Percentiles rank a stretch among this genome's conserved stretches.
phyloP scores from a whole-genome alignment of 2,113 vertebrate species.

The Scortum barcoo region DNA sequence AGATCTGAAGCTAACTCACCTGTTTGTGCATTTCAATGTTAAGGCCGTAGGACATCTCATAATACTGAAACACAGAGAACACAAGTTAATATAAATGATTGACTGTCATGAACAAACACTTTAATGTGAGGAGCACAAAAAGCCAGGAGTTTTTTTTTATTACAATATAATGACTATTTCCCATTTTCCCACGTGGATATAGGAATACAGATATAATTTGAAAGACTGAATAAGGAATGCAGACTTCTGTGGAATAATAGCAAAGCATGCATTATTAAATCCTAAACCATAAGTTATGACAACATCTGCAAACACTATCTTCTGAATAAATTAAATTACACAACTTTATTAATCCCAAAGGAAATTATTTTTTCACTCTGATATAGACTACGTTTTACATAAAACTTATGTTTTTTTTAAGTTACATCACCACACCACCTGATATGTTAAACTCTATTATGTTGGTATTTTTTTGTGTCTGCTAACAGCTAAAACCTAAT shows the following conservation, averaged over 20 bases:
- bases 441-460: neutral
- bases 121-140: neutral
- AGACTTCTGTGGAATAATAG: neutral
- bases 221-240: neutral
- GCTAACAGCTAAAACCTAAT: neutral
- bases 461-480: neutral
- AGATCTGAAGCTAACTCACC: constrained; percentile 83
- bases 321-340: neutral
- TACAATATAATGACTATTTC: neutral
- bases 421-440: neutral
- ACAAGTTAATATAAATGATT: constrained; percentile 16
- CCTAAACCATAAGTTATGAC: neutral
- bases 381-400: too few species aligned
- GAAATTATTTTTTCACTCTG: too few species aligned
- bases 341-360: too few species aligned
- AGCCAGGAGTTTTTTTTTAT: neutral
- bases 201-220: neutral
- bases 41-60: constrained; percentile 99
- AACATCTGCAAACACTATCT: neutral
- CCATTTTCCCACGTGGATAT: neutral
- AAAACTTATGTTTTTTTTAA: too few species aligned
- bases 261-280: constrained; percentile 1
- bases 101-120: neutral
- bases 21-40: constrained; percentile 99
- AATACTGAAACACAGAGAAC: constrained; percentile 89